phyloP scores from a whole-genome alignment of 2,113 vertebrate genomes.

The Pedionomus torquatus region DNA sequence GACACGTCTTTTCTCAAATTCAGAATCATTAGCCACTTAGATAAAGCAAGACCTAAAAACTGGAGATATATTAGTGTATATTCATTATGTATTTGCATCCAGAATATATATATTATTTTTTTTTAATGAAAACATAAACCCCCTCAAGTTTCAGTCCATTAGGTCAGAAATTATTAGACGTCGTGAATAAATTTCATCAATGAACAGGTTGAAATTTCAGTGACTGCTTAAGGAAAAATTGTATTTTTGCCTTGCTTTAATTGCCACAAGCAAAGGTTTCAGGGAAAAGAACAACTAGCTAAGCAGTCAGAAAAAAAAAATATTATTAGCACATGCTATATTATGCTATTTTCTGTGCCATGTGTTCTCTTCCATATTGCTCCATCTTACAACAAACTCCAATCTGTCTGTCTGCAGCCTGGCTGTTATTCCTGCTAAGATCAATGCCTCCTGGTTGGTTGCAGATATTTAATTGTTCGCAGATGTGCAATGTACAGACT shows the following conservation, averaged over 20 bases:
- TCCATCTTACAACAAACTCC: conserved; percentile 6
- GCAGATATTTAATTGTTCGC: conserved; percentile 15
- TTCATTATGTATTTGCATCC: neutral
- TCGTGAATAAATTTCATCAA: conserved; percentile 2
- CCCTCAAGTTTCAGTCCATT: conserved; percentile 13
- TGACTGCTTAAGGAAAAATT: conserved; percentile 13
- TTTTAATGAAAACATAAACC: conserved; percentile 1
- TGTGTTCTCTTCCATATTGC: neutral
- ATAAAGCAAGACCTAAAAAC: neutral
- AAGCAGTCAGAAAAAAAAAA: neutral
- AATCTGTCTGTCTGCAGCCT: neutral
- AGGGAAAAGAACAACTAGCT: conserved; percentile 7
- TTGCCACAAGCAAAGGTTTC: neutral
- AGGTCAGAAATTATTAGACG: conserved; percentile 20
- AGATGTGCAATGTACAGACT: neutral
- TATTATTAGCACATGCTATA: neutral
- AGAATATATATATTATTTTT: neutral
- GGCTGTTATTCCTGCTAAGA: neutral
- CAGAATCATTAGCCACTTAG: neutral
- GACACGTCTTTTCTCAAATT: neutral
- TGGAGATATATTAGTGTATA: neutral
- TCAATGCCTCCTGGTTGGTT: neutral
- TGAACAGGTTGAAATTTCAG: conserved; percentile 37
- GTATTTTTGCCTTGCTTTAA: conserved; percentile 25
- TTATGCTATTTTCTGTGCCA: neutral